These are phyloP conservation scores for Latrodectus hesperus DNA, from an alignment of 2,888 invertebrate species.

Conservation along the genomic window DNA sequence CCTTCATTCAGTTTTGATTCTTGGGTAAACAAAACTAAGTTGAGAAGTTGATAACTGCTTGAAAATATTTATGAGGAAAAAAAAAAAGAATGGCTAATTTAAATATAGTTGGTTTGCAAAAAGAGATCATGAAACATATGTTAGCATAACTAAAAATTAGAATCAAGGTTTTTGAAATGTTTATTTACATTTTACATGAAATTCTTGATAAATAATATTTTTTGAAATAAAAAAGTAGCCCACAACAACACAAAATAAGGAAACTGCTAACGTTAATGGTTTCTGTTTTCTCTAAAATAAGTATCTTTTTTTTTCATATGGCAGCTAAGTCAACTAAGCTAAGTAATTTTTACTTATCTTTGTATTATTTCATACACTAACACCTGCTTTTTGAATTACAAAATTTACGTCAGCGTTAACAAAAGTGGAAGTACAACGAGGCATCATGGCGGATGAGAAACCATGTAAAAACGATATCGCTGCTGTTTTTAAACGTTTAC, in stretches of 20 bases:
- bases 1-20: neutral
- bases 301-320: neutral
- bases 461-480: constrained; percentile 66
- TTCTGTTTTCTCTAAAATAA: constrained; percentile 9
- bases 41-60: constrained; percentile 6
- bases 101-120: no score
- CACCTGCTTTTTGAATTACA: constrained; percentile 52
- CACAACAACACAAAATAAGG: no score
- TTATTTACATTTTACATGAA: neutral
- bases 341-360: neutral
- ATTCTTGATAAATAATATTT: neutral
- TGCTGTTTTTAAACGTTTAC: constrained; percentile 66
- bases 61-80: no score
- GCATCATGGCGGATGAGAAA: constrained; percentile 66
- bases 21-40: constrained; percentile 23
- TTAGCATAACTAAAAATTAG: neutral
- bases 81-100: no score
- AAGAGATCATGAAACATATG: no score
- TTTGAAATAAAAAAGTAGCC: neutral
- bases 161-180: neutral
- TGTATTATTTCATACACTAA: constrained; percentile 17
- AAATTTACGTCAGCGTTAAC: constrained; percentile 54
- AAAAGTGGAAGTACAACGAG: constrained; percentile 44
- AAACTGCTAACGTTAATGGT: neutral
- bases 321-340: constrained; percentile 6